phyloP scores from a whole-genome alignment of 1,140 invertebrate species.

The Aricia agestis region DNA sequence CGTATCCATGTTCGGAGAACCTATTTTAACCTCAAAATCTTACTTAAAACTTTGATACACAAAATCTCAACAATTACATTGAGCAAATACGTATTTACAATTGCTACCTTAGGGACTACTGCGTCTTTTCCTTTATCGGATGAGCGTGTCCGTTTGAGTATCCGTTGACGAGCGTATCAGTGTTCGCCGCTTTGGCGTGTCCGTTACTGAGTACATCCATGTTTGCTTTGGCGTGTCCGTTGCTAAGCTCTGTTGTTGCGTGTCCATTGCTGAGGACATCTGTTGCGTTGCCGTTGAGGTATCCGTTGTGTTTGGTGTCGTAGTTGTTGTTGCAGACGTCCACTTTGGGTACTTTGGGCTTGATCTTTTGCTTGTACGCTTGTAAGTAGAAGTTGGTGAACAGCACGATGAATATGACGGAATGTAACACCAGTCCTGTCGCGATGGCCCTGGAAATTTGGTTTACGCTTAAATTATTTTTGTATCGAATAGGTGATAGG shows the following conservation, averaged over 20 bases:
- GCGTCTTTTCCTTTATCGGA: conserved; percentile 51
- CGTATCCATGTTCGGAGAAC: not conserved
- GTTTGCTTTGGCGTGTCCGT: conserved; percentile 25
- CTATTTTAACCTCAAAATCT: conserved; percentile 16
- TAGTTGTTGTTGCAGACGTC: conserved; percentile 49
- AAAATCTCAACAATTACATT: conserved; percentile 11
- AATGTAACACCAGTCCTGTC: conserved; percentile 87
- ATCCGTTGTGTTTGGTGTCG: conserved; percentile 38
- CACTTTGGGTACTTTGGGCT: conserved; percentile 29
- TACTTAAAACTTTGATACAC: conserved; percentile 15
- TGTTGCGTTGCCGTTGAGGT: conserved; percentile 36
- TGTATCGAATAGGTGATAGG: too few relatives aligned
- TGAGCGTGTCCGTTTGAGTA: conserved; percentile 39
- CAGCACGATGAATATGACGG: conserved; percentile 92
- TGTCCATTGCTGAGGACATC: conserved; percentile 21
- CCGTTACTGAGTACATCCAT: conserved; percentile 24
- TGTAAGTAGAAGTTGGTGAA: conserved; percentile 95
- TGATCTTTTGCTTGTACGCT: conserved; percentile 80
- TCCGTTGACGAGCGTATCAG: conserved; percentile 26
- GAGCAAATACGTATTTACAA: conserved; percentile 21
- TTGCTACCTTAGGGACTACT: conserved; percentile 37
- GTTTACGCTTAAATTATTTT: not conserved
- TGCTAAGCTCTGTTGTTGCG: conserved; percentile 14
- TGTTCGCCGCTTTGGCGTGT: not conserved
- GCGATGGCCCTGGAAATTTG: conserved; percentile 78